Evolutionary conservation across 2,113 vertebrate genomes (phyloP).

Genomic region (Colius striatus): DNA sequence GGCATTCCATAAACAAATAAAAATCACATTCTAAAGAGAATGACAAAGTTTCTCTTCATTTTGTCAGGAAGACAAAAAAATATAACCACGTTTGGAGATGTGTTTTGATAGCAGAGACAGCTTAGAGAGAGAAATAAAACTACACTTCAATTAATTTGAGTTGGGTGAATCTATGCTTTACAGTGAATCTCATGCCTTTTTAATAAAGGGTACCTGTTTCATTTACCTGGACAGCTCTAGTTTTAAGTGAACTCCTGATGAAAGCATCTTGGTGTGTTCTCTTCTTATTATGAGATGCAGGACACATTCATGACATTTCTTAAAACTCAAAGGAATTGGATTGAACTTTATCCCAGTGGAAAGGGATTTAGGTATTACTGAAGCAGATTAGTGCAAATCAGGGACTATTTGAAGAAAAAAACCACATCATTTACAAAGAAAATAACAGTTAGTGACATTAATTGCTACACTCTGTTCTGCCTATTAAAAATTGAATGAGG

Average conservation of each 20-base stretch:
- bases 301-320: not conserved
- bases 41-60: not conserved
- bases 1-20: not conserved
- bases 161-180: not conserved
- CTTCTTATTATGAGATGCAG: not conserved
- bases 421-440: not conserved
- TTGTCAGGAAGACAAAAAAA: not conserved
- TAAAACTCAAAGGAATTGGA: not conserved
- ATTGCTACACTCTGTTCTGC: constrained; percentile 33
- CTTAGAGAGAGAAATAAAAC: not conserved
- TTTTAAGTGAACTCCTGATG: not conserved
- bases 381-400: not conserved
- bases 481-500: constrained; percentile 29
- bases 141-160: not conserved
- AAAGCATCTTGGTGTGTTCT: not conserved
- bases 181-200: not conserved
- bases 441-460: constrained; percentile 20
- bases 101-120: not conserved
- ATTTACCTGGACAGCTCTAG: not conserved
- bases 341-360: not conserved
- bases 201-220: not conserved
- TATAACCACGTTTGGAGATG: not conserved
- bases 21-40: not conserved
- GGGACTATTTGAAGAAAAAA: not conserved
- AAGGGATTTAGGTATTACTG: not conserved